Base-by-base conservation (phyloP, 1,140 invertebrate genomes). In the Teleopsis dalmanni region DNA sequence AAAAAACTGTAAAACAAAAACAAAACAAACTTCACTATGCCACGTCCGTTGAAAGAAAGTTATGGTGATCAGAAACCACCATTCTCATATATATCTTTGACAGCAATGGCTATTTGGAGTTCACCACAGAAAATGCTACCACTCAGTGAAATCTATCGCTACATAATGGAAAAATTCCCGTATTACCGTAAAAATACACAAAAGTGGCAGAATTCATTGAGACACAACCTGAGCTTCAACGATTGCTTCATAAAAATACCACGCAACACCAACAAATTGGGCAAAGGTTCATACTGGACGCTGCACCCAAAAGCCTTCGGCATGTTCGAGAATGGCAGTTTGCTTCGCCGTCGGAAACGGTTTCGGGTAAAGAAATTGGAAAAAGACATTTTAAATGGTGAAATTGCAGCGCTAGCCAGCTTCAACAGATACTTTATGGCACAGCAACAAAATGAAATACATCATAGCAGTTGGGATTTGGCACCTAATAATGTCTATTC, bases 201-300 rank as follows among this genome's bases (percentile, higher is more conserved):
- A 70, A 73, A 87, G 26, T 90, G 87, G 86, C 85, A 92, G 71
- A 91, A 91, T 65, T 89, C 86, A 4, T 73, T 91, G 18, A 74
- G 87, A 7, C 87, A 90, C 71, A 92, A 95, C 70, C 76, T 95
- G 13, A 88, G 85, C 31, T 87, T 93, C 68, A 94, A 95, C 76
- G 91, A 94, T 73, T 94, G 91, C 74, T 93, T 94, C 73, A 81
- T 94, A 57, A 91, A 93, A 74, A 84, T 94, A 48, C 88, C 91
- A 1, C 75, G 89, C n/a, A 74, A 87, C 19, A 85, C 88, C 0
- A 88, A 91, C 62, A 70, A 85, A 22, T 88, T 90, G 2, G 90
- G 90, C 13, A 94, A 94, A 73, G 88, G 88, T 9, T 87, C 86
- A 53, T 91, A 89, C 71, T 92, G 89, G 88, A 84, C 88, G 0